Evolutionary conservation across 2,113 vertebrate genomes (phyloP).

Genomic region (Psophia crepitans): DNA sequence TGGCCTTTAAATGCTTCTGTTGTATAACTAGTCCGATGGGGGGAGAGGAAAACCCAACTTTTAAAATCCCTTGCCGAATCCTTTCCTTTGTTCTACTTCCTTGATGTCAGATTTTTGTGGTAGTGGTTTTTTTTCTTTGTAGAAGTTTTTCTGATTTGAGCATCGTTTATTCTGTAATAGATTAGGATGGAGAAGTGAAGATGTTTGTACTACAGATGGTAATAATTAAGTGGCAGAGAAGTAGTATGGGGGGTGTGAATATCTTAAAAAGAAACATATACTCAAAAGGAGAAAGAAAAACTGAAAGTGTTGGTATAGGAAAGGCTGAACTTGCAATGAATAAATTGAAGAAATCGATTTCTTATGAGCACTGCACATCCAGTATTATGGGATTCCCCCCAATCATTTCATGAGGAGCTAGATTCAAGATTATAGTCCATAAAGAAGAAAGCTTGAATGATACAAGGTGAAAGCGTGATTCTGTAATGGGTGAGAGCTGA

Average conservation of each 20-base stretch:
- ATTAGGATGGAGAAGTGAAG: background rate
- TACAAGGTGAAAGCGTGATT: background rate
- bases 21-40: background rate
- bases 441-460: background rate
- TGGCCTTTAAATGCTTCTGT: background rate
- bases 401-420: background rate
- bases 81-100: background rate
- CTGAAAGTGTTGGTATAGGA: background rate
- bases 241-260: background rate
- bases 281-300: background rate
- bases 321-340: background rate
- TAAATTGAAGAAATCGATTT: background rate
- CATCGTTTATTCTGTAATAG: background rate
- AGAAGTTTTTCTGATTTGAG: background rate
- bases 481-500: background rate
- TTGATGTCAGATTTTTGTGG: background rate
- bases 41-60: background rate
- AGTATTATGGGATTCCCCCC: rapidly evolving
- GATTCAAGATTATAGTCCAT: background rate
- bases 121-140: background rate
- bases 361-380: background rate
- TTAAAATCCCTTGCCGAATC: background rate
- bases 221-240: background rate
- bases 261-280: background rate
- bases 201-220: background rate